phyloP scores from a whole-genome alignment of 2,113 vertebrate genomes.

The Tenebrosternarchus preto region DNA sequence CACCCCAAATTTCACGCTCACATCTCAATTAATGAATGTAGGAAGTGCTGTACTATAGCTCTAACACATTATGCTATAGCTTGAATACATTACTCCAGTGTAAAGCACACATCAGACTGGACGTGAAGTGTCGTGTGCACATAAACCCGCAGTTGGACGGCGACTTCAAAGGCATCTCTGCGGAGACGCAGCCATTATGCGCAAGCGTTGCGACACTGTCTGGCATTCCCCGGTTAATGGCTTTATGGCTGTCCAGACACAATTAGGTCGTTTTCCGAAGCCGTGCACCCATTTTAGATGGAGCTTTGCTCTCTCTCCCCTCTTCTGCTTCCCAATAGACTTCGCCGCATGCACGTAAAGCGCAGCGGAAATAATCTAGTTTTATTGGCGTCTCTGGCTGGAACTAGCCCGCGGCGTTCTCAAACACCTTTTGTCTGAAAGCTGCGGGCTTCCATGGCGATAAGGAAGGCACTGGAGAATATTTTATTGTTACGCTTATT shows the following conservation, averaged over 20 bases:
- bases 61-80: not conserved
- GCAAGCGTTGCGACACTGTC: constrained; percentile 84
- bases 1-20: not conserved
- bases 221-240: constrained; percentile 89
- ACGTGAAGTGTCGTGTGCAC: constrained; percentile 82
- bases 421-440: constrained; percentile 75
- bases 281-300: constrained; percentile 81
- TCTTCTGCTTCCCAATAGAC: constrained; percentile 86
- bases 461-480: not conserved
- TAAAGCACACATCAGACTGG: not conserved
- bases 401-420: constrained; percentile 74
- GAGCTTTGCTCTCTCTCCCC: constrained; percentile 82
- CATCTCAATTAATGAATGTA: not conserved
- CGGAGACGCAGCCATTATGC: constrained; percentile 83
- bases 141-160: constrained; percentile 85
- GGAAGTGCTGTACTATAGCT: not conserved
- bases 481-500: not conserved
- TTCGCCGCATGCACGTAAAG: constrained; percentile 81
- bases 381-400: constrained; percentile 85
- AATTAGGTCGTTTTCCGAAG: constrained; percentile 85
- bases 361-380: constrained; percentile 88
- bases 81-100: not conserved
- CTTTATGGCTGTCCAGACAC: constrained; percentile 92
- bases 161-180: constrained; percentile 84
- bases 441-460: constrained; percentile 7